Evolutionary conservation across 37 sponge, comb jelly and placozoan species (phyloP).

Genomic region (Ianthella basta): DNA sequence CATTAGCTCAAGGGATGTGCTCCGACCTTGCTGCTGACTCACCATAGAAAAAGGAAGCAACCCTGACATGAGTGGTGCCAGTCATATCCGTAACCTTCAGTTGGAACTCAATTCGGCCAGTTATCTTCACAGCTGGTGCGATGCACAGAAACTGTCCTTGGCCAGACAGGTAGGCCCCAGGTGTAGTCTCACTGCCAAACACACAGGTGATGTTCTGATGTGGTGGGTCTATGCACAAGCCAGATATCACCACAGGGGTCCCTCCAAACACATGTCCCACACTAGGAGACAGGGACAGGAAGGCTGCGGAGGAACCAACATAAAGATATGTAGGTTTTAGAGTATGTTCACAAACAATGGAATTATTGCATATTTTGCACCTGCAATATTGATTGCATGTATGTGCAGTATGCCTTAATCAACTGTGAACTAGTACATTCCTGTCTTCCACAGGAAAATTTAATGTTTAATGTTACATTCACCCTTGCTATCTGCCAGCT

Average conservation of each 20-base stretch:
- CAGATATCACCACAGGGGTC: constrained; percentile 32
- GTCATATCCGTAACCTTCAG: neutral
- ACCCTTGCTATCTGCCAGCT: no score
- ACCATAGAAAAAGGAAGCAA: no score
- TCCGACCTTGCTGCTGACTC: no score
- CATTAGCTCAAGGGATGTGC: no score
- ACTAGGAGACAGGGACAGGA: neutral
- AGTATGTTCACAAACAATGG: no score
- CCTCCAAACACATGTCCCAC: constrained; percentile 18
- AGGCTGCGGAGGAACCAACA: neutral
- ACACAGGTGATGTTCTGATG: constrained; percentile 44
- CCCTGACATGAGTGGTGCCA: neutral
- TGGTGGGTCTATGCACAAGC: neutral
- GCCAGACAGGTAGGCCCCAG: constrained; percentile 14
- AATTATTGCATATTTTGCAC: no score
- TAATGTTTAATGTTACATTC: no score
- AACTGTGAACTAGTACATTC: no score
- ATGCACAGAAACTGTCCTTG: constrained; percentile 41
- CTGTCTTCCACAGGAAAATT: no score
- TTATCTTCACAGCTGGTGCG: constrained; percentile 35
- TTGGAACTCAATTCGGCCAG: constrained; percentile 33
- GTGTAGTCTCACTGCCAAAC: constrained; percentile 21
- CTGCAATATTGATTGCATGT: no score
- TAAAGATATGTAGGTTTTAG: no score
- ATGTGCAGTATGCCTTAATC: no score